phyloP scores from a whole-genome alignment of 2,888 invertebrate genomes.

The Globia sparganii region DNA sequence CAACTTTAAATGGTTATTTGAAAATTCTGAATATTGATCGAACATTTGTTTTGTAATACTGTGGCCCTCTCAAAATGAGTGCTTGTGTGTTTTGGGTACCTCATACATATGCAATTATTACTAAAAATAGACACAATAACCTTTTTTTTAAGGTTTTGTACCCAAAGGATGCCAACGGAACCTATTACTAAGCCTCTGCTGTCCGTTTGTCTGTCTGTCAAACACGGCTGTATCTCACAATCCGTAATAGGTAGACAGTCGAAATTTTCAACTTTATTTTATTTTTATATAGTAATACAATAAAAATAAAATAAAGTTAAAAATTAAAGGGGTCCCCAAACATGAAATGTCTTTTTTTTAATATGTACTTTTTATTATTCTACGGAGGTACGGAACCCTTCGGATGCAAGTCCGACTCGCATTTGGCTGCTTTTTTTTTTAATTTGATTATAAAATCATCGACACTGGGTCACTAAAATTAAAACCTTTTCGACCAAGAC shows the following conservation, averaged over 20 bases:
- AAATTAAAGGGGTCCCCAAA: too few species aligned
- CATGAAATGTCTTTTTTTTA: too few species aligned
- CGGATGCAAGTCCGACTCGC: neutral
- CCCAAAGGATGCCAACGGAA: too few species aligned
- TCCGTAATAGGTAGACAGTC: too few species aligned
- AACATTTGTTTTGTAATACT: neutral
- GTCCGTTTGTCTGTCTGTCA: neutral
- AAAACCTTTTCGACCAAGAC: neutral
- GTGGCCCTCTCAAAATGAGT: neutral
- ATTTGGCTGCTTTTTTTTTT: neutral
- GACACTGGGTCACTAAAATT: neutral
- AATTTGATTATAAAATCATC: neutral
- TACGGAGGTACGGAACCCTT: too few species aligned
- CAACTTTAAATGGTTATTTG: neutral
- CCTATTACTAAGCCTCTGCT: neutral
- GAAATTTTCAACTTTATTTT: too few species aligned
- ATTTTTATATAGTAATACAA: neutral
- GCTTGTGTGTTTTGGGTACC: neutral
- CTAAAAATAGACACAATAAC: neutral
- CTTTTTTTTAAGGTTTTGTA: neutral
- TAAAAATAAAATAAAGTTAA: neutral
- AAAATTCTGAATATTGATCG: neutral
- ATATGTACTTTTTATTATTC: too few species aligned
- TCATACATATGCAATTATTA: neutral
- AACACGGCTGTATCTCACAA: too few species aligned